Evolutionary conservation across 2,888 invertebrate genomes (phyloP), one percentile per base, ranked within the genome.

Genomic region (Epinotia demarniana): DNA sequence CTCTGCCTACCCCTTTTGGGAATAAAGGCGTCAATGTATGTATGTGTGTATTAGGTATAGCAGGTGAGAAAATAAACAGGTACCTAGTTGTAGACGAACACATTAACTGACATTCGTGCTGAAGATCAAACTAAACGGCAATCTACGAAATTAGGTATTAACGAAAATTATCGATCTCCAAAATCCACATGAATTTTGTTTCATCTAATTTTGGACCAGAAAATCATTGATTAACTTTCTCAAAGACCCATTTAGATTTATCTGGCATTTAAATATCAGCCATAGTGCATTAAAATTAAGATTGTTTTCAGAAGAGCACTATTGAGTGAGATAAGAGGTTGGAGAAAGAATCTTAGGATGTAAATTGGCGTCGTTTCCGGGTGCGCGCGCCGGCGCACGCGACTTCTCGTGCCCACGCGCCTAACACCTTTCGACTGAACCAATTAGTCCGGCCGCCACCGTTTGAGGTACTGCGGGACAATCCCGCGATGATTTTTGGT

Each of bases 381-480:
- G 69, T 60, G 58, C 23, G 13, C 43, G 62, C 18, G 33, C 27
- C 3, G 13, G 23, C 49, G 39, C 69, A 69, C 69, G 69, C 58
- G 69, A 69, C 23, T 46, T 60, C 23, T 46, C 66, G n/a, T 71
- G 53, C 60, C 57, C 63, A 58, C 58, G 58, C 69, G 70, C 77
- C 73, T 77, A 77, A 80, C 73, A 73, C 73, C 73, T 73, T 76
- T 76, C 77, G 73, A 53, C 69, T 76, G 75, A 67, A 77, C 76
- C 78, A 74, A 73, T 66, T 66, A 33, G 19, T 60, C 11, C 0
- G 66, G 60, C 39, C 53, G 18, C 72, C 66, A 66, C 33, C 16
- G 5, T 33, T 46, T 33, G 18, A 18, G 66, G 39, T 1, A 13
- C 27, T 73, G 16, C 6, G 12, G 72, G 66, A 66, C 11, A 66